Base-by-base conservation (phyloP, 1,140 invertebrate species). In the Scaptomyza graminum region DNA sequence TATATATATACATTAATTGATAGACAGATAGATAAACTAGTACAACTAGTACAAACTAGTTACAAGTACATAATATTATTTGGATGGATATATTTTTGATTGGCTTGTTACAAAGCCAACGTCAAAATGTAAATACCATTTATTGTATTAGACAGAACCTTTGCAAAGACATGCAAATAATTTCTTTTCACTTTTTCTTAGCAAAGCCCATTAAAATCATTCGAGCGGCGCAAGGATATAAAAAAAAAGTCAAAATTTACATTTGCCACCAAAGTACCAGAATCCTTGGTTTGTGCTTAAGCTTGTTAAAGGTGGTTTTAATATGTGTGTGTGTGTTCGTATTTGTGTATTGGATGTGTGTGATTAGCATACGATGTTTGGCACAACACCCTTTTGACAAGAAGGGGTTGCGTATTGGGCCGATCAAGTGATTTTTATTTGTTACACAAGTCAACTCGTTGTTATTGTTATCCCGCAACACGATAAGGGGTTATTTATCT, bases 341-440 rank as follows among this genome's bases (percentile, higher is more conserved):
- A 13, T 44, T 12, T 4, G 47, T 28, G 49, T 62, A 11, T 54
- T 18, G 16, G 46, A 31, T 31, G 12, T 43, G 57, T 85, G 82
- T 87, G 83, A 87, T 87, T 87, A 88, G 83, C 82, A 87, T 87
- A 88, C 83, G 71, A 70, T 76, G 69, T 87, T 84, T 70, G 39
- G 81, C 73, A 68, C 44, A 66, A 81, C 81, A 84, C 81, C 82
- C 81, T 81, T 84, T 83, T 50, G 54, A 61, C 72, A 57, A 37
- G 51, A 81, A 78, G 79, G 79, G 82, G 79, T 87, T 87, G 74
- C 60, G 55, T 68, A 76, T 82, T 72, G 79, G 79, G 83, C 83
- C 88, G 82, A 87, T 87, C 82, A 87, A 70, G 16, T 66, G 75
- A 88, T 56, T 82, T 88, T 88, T 82, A 87, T 87, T 87, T 85